Base-by-base conservation (phyloP, 1,140 invertebrate species). In the Ericerus pela region DNA sequence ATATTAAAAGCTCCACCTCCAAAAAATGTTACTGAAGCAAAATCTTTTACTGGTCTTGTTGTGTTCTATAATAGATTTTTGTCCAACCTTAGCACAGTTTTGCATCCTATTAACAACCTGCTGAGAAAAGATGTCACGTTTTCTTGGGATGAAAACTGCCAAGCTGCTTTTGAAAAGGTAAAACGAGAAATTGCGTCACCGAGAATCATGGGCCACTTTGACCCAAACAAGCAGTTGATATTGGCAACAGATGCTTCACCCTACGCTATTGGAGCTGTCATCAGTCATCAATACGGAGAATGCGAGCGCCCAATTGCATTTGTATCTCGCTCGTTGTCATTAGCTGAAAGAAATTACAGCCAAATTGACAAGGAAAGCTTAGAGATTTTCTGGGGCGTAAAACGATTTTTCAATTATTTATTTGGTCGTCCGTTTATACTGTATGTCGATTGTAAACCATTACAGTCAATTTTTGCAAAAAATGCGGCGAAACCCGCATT, bases 361-460 rank as follows among this genome's bases (percentile, higher is more conserved):
- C 65, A 72, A 55, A 67, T 71, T 24, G 72, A 77, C 52, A 68
- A 69, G 51, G 72, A 76, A 63, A 70, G 53, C 54, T 65, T 72
- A 36, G 65, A 66, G 5, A 66, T 74, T 16, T 53, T 72, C n/a
- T 70, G 62, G 59, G 67, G 58, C 61, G 16, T 56, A 67, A 43
- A 62, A 66, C 67, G 59, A 71, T 61, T 74, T 67, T 64, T 65
- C 68, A 47, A 59, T 70, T 59, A 56, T 27, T 38, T 59, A n/a
- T 59, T 26, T 41, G 58, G 55, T 18, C 43, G 55, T 38, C 43
- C 51, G 28, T 59, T 59, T 22, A 59, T 43, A 26, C 36, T 59
- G 33, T 14, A 36, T 16, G 54, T 28, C 20, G 54, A 59, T 30
- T 20, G 54, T 55, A 55, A 55, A 37, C 58, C 58, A 38, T 36